phyloP scores from a whole-genome alignment of 53 echinoderm and acorn worm genomes.

The Paracentrotus lividus region DNA sequence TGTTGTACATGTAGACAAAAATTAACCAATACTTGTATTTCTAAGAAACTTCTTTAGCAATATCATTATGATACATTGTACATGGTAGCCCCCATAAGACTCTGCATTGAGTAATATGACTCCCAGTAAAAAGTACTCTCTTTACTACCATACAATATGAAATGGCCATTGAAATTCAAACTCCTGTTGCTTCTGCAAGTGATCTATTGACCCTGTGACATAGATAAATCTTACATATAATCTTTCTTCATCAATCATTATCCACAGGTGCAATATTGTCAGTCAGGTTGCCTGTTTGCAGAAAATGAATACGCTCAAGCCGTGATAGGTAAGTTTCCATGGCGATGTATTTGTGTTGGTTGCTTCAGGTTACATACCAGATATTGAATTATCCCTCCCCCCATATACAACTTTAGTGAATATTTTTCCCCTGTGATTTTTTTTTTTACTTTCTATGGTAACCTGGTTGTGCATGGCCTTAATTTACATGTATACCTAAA shows the following conservation, averaged over 20 bases:
- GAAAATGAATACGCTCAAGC: slow-evolving; percentile 85
- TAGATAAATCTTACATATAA: neutral
- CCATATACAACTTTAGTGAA: neutral
- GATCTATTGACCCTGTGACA: neutral
- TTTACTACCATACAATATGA: neutral
- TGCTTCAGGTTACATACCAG: neutral
- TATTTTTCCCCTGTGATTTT: too few relatives aligned
- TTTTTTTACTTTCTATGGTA: too few relatives aligned
- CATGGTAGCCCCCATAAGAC: too few relatives aligned
- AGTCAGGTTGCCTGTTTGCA: slow-evolving; percentile 83
- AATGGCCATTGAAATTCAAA: neutral
- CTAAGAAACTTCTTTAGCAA: too few relatives aligned
- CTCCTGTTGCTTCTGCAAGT: neutral
- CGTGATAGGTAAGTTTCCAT: slow-evolving; percentile 78
- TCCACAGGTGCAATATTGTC: slow-evolving; percentile 91
- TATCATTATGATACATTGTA: too few relatives aligned
- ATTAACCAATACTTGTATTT: too few relatives aligned
- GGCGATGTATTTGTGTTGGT: neutral
- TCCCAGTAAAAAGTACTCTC: too few relatives aligned
- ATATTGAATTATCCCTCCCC: neutral
- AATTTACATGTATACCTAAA: too few relatives aligned
- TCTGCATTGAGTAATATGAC: too few relatives aligned
- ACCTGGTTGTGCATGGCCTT: too few relatives aligned
- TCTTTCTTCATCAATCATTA: neutral
- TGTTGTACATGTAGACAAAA: too few relatives aligned